Evolutionary conservation across 2,797 vertebrate genomes (phyloP).

Genomic region (Vultur gryphus): DNA sequence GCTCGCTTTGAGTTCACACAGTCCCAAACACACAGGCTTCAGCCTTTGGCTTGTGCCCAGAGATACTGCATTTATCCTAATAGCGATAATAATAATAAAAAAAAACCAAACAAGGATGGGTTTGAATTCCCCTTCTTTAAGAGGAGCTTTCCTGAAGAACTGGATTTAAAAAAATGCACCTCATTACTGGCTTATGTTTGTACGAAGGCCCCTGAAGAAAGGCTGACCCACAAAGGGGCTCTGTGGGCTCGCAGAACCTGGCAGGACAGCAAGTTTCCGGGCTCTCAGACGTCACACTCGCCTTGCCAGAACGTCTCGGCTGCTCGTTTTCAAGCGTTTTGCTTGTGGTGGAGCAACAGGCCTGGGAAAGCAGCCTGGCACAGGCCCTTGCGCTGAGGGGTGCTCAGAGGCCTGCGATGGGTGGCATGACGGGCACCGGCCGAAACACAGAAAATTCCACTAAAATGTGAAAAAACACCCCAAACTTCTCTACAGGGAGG

Average conservation of each 20-base stretch:
- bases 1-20: rapidly evolving
- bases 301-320: neutral
- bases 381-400: neutral
- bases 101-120: neutral
- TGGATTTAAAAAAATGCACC: rapidly evolving
- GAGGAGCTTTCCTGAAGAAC: neutral
- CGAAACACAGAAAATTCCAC: neutral
- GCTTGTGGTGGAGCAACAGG: neutral
- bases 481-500: neutral
- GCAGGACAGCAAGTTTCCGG: neutral
- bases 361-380: neutral
- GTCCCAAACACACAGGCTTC: neutral
- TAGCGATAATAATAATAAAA: neutral
- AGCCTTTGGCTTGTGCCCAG: neutral
- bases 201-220: no score
- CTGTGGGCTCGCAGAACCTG: neutral
- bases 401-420: neutral
- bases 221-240: neutral
- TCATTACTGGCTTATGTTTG: neutral
- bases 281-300: rapidly evolving
- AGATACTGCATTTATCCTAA: neutral
- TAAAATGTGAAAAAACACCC: rapidly evolving
- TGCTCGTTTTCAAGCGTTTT: neutral
- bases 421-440: no score
- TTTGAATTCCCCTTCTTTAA: neutral